Evolutionary conservation across 2,113 vertebrate species (phyloP).

Genomic region (Telmatochromis sp.): DNA sequence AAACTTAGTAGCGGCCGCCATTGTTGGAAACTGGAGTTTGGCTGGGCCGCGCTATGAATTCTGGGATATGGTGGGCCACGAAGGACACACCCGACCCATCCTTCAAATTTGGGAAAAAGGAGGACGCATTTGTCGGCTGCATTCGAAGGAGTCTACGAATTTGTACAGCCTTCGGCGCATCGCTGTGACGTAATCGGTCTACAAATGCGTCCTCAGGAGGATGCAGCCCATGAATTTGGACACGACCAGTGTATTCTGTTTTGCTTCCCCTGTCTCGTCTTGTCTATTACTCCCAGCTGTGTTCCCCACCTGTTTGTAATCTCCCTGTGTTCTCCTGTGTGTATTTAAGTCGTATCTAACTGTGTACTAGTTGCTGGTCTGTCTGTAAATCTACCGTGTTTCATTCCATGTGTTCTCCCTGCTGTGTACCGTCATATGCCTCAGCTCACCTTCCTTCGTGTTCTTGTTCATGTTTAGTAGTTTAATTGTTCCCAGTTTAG

Average conservation of each 20-base stretch:
- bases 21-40: too few relatives aligned
- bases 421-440: background rate
- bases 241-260: background rate
- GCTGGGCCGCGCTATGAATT: too few relatives aligned
- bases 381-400: background rate
- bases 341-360: background rate
- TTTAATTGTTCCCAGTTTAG: background rate
- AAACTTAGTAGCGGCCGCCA: too few relatives aligned
- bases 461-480: background rate
- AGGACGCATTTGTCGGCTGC: too few relatives aligned
- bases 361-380: background rate
- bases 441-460: background rate
- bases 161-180: accelerated
- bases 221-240: too few relatives aligned
- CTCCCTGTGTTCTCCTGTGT: background rate
- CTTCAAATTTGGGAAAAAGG: too few relatives aligned
- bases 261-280: background rate
- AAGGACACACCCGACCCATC: too few relatives aligned
- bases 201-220: too few relatives aligned
- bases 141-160: too few relatives aligned
- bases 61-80: accelerated
- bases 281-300: background rate
- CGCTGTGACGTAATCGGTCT: too few relatives aligned
- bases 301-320: background rate
- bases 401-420: background rate